Percentiles rank a stretch among this genome's conserved stretches.
Conservation (phyloP, 2,797 vertebrate genomes). For the Scarus forsteni region DNA sequence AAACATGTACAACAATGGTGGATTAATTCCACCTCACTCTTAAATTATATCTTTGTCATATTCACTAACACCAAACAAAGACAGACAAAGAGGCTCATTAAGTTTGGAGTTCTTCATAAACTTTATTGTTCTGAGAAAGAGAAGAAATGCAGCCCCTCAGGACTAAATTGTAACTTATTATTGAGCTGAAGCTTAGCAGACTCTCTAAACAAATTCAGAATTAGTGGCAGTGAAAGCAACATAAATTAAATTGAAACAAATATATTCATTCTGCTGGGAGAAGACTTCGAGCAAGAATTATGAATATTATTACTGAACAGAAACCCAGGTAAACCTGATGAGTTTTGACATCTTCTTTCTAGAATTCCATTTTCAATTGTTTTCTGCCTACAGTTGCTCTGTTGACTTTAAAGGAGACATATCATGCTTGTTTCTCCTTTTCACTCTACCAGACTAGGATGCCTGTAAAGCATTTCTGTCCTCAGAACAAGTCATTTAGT, state of each 20-base stretch:
- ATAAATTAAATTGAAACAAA: neutral
- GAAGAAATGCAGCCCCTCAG: constrained; percentile 6
- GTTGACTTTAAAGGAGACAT: no score
- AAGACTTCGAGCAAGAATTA: neutral
- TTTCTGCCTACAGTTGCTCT: constrained; percentile 13
- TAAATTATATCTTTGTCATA: constrained; percentile 11
- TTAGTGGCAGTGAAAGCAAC: neutral
- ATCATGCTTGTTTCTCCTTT: no score
- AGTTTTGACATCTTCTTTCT: neutral
- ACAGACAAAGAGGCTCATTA: constrained; percentile 18
- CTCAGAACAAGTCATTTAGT: no score
- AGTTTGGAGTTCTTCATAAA: constrained; percentile 14
- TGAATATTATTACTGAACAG: neutral
- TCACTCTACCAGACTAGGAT: no score
- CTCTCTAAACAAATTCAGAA: constrained; percentile 19
- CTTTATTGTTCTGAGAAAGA: constrained; percentile 18
- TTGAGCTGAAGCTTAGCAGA: constrained; percentile 12
- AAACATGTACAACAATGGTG: constrained; percentile 13
- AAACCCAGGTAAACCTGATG: neutral
- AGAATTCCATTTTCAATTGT: constrained; percentile 9
- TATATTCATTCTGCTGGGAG: neutral
- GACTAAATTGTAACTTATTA: neutral
- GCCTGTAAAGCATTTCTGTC: no score
- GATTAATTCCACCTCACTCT: constrained; percentile 19
- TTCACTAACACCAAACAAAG: constrained; percentile 33